Percentiles rank a stretch among this genome's conserved stretches.
Evolutionary conservation across 2,888 invertebrate genomes (phyloP).

Genomic region (Erebia epiphron): DNA sequence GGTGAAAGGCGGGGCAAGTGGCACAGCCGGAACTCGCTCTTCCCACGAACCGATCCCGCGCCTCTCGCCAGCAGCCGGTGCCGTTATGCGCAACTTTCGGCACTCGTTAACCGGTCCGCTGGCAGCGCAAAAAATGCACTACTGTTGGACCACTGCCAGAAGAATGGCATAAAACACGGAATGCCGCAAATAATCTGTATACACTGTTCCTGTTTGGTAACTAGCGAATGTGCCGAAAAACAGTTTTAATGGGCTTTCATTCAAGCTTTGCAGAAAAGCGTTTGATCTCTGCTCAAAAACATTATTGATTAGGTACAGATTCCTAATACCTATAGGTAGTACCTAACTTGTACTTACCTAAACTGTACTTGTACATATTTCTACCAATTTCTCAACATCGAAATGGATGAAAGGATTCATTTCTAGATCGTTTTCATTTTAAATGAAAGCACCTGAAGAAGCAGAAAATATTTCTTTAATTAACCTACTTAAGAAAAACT

Average conservation of each 20-base stretch:
- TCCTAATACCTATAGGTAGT: too few relatives aligned
- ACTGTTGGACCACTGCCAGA: slow-evolving; percentile 38
- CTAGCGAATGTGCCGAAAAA: background rate
- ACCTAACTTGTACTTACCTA: too few relatives aligned
- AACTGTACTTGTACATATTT: too few relatives aligned
- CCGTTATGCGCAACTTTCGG: slow-evolving; percentile 68
- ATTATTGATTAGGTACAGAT: background rate
- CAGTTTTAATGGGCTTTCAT: background rate
- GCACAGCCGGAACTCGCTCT: slow-evolving; percentile 79
- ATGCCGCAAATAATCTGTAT: slow-evolving; percentile 40
- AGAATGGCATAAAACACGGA: slow-evolving; percentile 54
- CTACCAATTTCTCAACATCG: too few relatives aligned
- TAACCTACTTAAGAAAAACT: too few relatives aligned
- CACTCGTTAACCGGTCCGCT: slow-evolving; percentile 69
- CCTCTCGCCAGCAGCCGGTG: slow-evolving; percentile 56
- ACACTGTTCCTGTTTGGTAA: slow-evolving; percentile 1
- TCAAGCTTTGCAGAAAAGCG: background rate
- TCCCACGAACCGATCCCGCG: slow-evolving; percentile 72
- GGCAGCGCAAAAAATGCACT: slow-evolving; percentile 56
- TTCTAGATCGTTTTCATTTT: too few relatives aligned
- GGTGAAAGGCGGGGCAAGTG: slow-evolving; percentile 80
- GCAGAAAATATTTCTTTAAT: too few relatives aligned
- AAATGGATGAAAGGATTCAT: too few relatives aligned
- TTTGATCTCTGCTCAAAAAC: background rate
- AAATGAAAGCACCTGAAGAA: too few relatives aligned